These are phyloP conservation scores for Rhodophaea formosa DNA, from an alignment of 2,888 invertebrate species.

Conservation along the genomic window DNA sequence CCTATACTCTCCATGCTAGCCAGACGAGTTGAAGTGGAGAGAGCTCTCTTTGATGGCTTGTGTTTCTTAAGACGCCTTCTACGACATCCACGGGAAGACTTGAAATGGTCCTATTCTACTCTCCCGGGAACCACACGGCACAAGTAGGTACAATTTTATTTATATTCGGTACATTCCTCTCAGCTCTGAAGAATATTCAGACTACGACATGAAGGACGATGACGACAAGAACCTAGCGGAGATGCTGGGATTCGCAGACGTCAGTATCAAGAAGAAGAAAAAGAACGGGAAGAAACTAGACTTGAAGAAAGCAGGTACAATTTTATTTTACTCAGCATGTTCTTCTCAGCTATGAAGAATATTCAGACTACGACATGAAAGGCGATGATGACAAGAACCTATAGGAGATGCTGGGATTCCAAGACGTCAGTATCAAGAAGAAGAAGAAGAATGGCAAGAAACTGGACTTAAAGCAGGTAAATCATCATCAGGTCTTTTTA, in stretches of 20 bases:
- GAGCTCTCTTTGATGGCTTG: no score
- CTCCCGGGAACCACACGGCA: no score
- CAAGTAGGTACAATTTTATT: no score
- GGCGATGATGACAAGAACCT: constrained; percentile 47
- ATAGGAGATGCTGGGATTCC: constrained; percentile 49
- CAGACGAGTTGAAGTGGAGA: no score
- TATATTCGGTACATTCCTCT: no score
- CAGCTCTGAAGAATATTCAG: constrained; percentile 55
- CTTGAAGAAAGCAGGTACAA: constrained; percentile 28
- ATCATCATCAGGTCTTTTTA: no score
- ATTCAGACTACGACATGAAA: constrained; percentile 46
- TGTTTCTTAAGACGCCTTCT: no score
- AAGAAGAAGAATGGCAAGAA: constrained; percentile 38
- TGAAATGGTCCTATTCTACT: no score
- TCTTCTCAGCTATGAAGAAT: no score
- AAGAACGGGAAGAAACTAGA: constrained; percentile 34
- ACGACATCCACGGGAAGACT: no score
- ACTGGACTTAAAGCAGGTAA: constrained; percentile 28
- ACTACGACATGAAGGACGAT: constrained; percentile 41
- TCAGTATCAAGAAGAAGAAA: constrained; percentile 44
- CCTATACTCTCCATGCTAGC: no score
- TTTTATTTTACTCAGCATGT: no score
- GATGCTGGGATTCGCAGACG: constrained; percentile 46
- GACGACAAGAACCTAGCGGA: constrained; percentile 54
- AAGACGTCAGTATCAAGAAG: constrained; percentile 46